Base-by-base conservation (phyloP, 2,888 invertebrate species). In the Lepeophtheirus nordmannii region DNA sequence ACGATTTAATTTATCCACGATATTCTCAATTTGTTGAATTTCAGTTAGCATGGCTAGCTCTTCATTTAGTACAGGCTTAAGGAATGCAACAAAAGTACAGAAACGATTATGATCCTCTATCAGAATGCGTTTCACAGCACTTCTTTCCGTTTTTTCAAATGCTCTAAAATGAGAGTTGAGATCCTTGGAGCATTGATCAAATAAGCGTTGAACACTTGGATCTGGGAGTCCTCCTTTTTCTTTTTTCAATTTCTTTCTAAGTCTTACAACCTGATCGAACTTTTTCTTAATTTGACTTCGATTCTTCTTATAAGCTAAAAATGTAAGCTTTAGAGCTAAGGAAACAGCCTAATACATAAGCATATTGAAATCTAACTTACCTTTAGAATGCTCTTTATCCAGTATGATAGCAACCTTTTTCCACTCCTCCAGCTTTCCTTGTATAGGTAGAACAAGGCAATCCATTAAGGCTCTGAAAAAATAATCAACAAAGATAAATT, bases 11-110 rank as follows among this genome's bases (percentile, higher is more conserved):
- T 70, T 87, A 72, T 86, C 82, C 75, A 87, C 85, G 68, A 87
- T 86, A 76, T 89, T 89, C 78, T 93, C 89, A 67, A 96, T 80
- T 76, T 93, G 92, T 9, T 88, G 87, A 71, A 93, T 81, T 76
- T 96, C 96, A 72, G 87, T 86, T 75, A 96, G 78, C 84, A 96
- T 88, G 67, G 89, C 86, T 72, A 94, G 86, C 81, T 96, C 94
- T 77, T 89, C 88, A 75, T 92, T 69, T 53, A 97, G 87, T 70
- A 97, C 92, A 65, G 97, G 97, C 77, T 91, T 89, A 68, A 97
- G 82, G 76, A 89, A 85, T 71, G 87, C 84, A 58, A 96, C 90
- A 76, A 97, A 91, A 72, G 87, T 83, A 76, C 94, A 94, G 79
- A 90, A 97, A 72, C 94, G 84, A 73, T 75, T 72, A 14, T 97